phyloP scores from a whole-genome alignment of 2,888 invertebrate species.

The Charanyca ferruginea region DNA sequence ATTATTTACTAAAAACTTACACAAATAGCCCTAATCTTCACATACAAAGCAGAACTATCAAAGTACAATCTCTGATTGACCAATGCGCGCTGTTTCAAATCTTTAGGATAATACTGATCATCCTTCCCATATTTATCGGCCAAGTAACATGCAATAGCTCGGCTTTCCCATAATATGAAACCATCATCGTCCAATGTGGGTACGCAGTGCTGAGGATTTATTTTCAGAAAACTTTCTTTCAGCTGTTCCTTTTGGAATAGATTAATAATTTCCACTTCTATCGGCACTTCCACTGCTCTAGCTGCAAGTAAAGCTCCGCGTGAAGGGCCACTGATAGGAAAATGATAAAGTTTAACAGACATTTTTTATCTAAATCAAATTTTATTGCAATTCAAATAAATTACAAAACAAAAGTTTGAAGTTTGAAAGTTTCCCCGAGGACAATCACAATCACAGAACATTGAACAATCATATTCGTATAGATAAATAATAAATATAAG shows the following conservation, averaged over 20 bases:
- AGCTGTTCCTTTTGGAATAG: slow-evolving; percentile 92
- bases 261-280: slow-evolving; percentile 88
- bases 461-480: too few relatives aligned
- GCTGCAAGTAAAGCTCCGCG: slow-evolving; percentile 92
- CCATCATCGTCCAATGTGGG: slow-evolving; percentile 93
- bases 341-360: slow-evolving; percentile 90
- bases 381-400: too few relatives aligned
- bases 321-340: slow-evolving; percentile 92
- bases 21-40: slow-evolving; percentile 92
- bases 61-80: slow-evolving; percentile 92
- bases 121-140: slow-evolving; percentile 92
- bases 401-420: too few relatives aligned
- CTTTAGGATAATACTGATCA: slow-evolving; percentile 92
- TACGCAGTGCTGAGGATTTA: slow-evolving; percentile 93
- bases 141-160: slow-evolving; percentile 92
- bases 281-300: slow-evolving; percentile 89
- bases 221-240: slow-evolving; percentile 89
- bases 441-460: too few relatives aligned
- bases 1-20: slow-evolving; percentile 74
- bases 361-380: slow-evolving; percentile 29
- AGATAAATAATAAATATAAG: too few relatives aligned
- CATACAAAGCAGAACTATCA: slow-evolving; percentile 92
- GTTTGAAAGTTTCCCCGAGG: slow-evolving; percentile 29
- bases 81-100: slow-evolving; percentile 89
- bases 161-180: slow-evolving; percentile 93